Evolutionary conservation across 92 coral and sea anemone species (phyloP), one percentile per base, ranked within the genome.

Genomic region (Heliopora coerulea): DNA sequence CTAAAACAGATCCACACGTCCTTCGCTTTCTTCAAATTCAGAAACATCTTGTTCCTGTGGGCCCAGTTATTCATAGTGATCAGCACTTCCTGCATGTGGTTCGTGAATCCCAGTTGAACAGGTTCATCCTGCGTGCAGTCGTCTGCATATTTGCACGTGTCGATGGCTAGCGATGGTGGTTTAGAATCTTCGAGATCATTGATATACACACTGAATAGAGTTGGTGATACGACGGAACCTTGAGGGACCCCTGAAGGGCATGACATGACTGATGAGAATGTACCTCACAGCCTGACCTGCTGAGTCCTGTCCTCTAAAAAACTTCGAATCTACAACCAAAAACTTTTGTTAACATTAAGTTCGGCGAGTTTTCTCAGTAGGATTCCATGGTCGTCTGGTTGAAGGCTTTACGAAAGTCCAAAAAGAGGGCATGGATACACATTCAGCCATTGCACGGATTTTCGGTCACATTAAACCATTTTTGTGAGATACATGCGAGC

Each of bases 381-480:
- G 26, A 54, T 54, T 20, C 60, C 60, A 54, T 19, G 60, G 19
- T 54, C 60, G 60, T 8, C 60, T 27, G 12, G 12, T 20, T 24
- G 26, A 27, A 54, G n/a, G n/a, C n/a, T n/a, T n/a, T n/a, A n/a
- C n/a, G n/a, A n/a, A n/a, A n/a, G n/a, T n/a, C n/a, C n/a, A 54
- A 19, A 27, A 54, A 54, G 12, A 54, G 60, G 29, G 29, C 60
- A 27, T 54, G 12, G 24, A 54, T n/a, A n/a, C n/a, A n/a, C n/a
- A n/a, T n/a, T n/a, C 60, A 10, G 26, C 60, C 60, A 27, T 27
- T 24, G 12, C 10, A 10, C 24, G 24, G 10, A 24, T 54, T 54
- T 18, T 12, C 60, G 10, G 60, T 54, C 60, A 54, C 60, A 54
- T 54, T 54, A 54, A 54, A 54, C 60, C 60, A 54, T 20, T 54